Percentiles rank a stretch among this genome's conserved stretches.
Conservation (phyloP, 2,888 invertebrate species). For the Rotaria socialis region DNA sequence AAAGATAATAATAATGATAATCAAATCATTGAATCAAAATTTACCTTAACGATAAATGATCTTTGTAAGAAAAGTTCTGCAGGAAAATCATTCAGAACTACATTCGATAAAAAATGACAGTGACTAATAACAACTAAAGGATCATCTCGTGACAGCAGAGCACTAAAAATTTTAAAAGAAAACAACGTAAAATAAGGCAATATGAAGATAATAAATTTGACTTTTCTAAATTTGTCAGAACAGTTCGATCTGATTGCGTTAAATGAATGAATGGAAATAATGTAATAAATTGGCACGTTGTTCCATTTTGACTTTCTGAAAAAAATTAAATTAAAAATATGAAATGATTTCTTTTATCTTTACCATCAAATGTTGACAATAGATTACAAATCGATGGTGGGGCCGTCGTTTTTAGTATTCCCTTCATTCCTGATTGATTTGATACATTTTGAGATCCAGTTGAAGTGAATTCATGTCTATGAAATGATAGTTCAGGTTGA, state of each 20-base stretch:
- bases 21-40: too few relatives aligned
- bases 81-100: slow-evolving; percentile 21
- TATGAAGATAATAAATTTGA: background rate
- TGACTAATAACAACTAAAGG: background rate
- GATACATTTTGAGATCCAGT: background rate
- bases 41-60: slow-evolving; percentile 16
- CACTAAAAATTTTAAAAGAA: background rate
- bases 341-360: background rate
- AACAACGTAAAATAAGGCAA: background rate
- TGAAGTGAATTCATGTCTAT: background rate
- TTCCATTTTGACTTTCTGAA: background rate
- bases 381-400: background rate
- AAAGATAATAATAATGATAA: background rate
- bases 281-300: background rate
- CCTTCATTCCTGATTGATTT: background rate
- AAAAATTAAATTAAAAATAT: background rate
- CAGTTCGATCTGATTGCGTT: slow-evolving; percentile 1
- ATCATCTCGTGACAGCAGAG: background rate
- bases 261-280: background rate
- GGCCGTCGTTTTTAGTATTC: background rate
- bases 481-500: background rate
- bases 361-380: background rate
- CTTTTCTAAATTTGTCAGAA: slow-evolving; percentile 19
- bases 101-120: slow-evolving; percentile 24
- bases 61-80: slow-evolving; percentile 1